Evolutionary conservation across 2,113 vertebrate species (phyloP).

Genomic region (Speoplatyrhinus poulsoni): DNA sequence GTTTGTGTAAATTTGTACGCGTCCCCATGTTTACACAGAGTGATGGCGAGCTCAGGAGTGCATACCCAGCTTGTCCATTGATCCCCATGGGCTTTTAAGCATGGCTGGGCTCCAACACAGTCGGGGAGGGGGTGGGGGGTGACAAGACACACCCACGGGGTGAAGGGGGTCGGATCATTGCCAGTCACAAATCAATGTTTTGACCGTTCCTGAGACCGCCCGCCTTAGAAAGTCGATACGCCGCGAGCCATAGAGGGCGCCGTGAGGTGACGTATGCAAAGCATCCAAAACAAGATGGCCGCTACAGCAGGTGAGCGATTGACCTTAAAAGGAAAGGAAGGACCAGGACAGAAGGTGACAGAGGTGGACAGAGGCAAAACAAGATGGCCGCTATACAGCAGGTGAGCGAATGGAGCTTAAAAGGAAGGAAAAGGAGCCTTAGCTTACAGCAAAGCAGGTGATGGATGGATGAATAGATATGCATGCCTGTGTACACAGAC

Average conservation of each 20-base stretch:
- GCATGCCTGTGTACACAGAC: too few relatives aligned
- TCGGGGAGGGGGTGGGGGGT: conserved; percentile 52
- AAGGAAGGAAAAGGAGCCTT: conserved; percentile 7
- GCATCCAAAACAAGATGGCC: conserved; percentile 24
- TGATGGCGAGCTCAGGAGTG: conserved; percentile 44
- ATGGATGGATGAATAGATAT: too few relatives aligned
- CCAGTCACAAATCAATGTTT: conserved; percentile 83
- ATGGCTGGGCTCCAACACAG: conserved; percentile 78
- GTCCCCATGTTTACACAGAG: conserved; percentile 28
- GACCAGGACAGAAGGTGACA: conserved; percentile 44
- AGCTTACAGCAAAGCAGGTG: too few relatives aligned
- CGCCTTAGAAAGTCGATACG: conserved; percentile 79
- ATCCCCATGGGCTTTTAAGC: conserved; percentile 79
- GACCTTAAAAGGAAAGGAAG: neutral
- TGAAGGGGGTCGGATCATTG: neutral
- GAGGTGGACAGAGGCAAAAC: conserved; percentile 24
- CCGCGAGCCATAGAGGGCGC: conserved; percentile 67
- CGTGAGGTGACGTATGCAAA: conserved; percentile 16
- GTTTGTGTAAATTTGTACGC: conserved; percentile 9
- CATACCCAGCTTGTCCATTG: conserved; percentile 62
- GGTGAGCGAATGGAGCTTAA: neutral
- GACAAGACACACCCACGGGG: conserved; percentile 41
- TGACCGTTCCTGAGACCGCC: conserved; percentile 79
- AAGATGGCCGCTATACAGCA: neutral
- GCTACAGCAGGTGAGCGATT: neutral